A percentile compares a stretch with the other conserved stretches of the same genome.
These are phyloP conservation scores for Scaptomyza montana DNA, from an alignment of 1,140 invertebrate species.

Conservation along the genomic window DNA sequence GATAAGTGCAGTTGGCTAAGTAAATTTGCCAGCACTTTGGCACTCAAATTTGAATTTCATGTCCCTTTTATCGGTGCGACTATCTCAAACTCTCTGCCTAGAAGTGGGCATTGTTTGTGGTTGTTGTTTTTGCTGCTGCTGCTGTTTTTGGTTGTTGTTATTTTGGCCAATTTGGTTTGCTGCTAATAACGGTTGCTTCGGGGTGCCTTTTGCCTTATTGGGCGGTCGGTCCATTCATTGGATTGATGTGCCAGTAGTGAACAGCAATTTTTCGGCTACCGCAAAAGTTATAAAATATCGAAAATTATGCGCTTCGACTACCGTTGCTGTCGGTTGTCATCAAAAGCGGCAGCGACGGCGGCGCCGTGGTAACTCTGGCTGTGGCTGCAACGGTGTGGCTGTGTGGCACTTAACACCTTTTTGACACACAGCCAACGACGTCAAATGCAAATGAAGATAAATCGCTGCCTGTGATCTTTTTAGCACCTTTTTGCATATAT, in stretches of 20 bases:
- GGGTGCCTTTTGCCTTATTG: conserved; percentile 68
- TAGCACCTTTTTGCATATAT: conserved; percentile 82
- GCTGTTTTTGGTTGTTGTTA: conserved; percentile 4
- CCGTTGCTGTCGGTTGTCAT: conserved; percentile 63
- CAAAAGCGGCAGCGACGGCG: conserved; percentile 75
- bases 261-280: conserved; percentile 57
- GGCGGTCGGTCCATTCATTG: conserved; percentile 52
- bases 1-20: conserved; percentile 55
- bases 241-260: conserved; percentile 69
- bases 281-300: conserved; percentile 75
- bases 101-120: conserved; percentile 52
- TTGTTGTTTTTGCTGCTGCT: background rate
- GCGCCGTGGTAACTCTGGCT: conserved; percentile 47
- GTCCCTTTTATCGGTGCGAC: conserved; percentile 83
- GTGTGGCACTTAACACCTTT: conserved; percentile 79
- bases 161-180: conserved; percentile 69
- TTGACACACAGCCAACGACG: conserved; percentile 79
- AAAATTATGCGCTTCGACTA: conserved; percentile 78
- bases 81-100: conserved; percentile 62
- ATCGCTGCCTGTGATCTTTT: conserved; percentile 82
- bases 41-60: conserved; percentile 83
- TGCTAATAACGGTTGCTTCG: conserved; percentile 71
- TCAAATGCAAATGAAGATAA: conserved; percentile 83
- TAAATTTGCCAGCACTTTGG: conserved; percentile 67
- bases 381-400: conserved; percentile 28